phyloP scores from a whole-genome alignment of 2,113 vertebrate genomes.

The Odontesthes bonariensis region DNA sequence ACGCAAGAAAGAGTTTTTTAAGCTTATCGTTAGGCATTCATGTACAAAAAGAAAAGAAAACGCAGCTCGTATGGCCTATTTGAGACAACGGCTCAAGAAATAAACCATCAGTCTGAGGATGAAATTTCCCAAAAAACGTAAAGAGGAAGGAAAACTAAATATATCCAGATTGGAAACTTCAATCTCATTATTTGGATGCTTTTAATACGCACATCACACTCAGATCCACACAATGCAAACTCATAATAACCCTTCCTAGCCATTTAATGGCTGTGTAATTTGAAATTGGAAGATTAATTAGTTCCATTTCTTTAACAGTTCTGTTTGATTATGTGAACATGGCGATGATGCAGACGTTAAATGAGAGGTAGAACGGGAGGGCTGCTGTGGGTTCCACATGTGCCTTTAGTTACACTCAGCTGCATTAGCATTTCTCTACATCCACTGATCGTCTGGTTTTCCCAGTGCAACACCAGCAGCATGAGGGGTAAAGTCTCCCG shows the following conservation, averaged over 20 bases:
- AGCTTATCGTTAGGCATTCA: no score
- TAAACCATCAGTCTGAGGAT: no score
- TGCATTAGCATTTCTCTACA: neutral
- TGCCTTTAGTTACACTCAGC: neutral
- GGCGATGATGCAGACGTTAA: slow-evolving; percentile 18
- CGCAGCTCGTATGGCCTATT: no score
- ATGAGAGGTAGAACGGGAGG: slow-evolving; percentile 12
- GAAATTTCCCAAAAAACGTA: no score
- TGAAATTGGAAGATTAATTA: slow-evolving; percentile 36
- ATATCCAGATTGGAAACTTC: neutral
- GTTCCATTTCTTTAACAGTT: slow-evolving; percentile 53
- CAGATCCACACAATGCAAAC: slow-evolving; percentile 15
- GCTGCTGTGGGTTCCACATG: slow-evolving; percentile 30
- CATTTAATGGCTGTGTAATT: slow-evolving; percentile 45
- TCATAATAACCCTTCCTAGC: slow-evolving; percentile 34
- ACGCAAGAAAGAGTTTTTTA: no score
- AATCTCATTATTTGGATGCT: slow-evolving; percentile 9
- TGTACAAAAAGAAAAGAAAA: no score
- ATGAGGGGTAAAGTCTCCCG: slow-evolving; percentile 20
- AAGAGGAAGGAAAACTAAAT: neutral
- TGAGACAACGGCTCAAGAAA: no score
- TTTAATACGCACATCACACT: slow-evolving; percentile 22
- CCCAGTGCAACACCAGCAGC: neutral
- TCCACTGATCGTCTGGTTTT: slow-evolving; percentile 9
- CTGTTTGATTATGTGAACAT: slow-evolving; percentile 33